Evolutionary conservation across 2,797 vertebrate species (phyloP).

Genomic region (Liparis tanakae): DNA sequence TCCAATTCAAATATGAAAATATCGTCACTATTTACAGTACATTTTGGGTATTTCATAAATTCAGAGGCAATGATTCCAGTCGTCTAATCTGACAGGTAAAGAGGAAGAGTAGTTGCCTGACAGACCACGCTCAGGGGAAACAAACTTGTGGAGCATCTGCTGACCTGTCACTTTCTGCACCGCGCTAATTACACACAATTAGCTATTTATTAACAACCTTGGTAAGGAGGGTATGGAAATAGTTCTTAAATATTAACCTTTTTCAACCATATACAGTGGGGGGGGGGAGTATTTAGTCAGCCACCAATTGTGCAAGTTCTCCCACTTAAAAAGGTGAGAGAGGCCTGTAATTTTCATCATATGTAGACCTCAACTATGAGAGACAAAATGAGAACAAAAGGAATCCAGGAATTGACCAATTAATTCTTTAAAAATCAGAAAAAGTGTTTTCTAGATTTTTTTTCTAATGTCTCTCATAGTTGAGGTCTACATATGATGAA

Average conservation of each 20-base stretch:
- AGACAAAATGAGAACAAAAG: too few relatives aligned
- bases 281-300: too few relatives aligned
- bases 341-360: too few relatives aligned
- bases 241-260: neutral
- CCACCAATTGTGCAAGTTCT: too few relatives aligned
- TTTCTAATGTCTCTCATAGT: too few relatives aligned
- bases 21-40: neutral
- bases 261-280: neutral
- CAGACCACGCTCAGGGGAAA: neutral
- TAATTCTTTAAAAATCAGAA: too few relatives aligned
- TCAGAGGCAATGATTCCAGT: neutral
- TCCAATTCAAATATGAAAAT: neutral
- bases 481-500: too few relatives aligned
- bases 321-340: too few relatives aligned
- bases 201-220: slow-evolving; percentile 20
- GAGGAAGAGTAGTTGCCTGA: neutral
- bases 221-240: neutral
- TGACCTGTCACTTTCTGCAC: slow-evolving; percentile 50
- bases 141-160: too few relatives aligned
- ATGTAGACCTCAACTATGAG: too few relatives aligned
- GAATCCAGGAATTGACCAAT: too few relatives aligned
- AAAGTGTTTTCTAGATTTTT: too few relatives aligned
- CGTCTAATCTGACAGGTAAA: neutral
- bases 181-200: slow-evolving; percentile 45
- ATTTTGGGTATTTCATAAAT: neutral